A percentile compares a stretch with the other conserved stretches of the same genome.
These are phyloP conservation scores for Melanargia galathea DNA, from an alignment of 2,888 invertebrate species.

Conservation along the genomic window DNA sequence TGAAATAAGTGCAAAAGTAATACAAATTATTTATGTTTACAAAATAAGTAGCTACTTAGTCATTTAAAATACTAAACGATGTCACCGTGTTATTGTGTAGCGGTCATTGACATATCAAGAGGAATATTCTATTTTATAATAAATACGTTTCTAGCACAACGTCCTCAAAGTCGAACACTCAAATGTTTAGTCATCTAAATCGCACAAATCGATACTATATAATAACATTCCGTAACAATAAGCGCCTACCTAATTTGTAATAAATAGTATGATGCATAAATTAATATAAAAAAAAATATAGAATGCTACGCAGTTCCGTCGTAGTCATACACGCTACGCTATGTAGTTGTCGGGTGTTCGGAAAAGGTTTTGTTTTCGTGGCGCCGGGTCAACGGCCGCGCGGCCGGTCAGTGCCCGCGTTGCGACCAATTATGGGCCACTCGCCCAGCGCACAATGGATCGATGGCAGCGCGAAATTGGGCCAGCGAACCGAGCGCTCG, in stretches of 20 bases:
- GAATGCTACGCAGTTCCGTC: background rate
- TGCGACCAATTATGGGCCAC: slow-evolving; percentile 82
- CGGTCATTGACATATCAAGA: slow-evolving; percentile 61
- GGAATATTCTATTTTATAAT: slow-evolving; percentile 43
- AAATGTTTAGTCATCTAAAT: slow-evolving; percentile 19
- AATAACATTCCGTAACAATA: slow-evolving; percentile 17
- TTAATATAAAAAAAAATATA: slow-evolving; percentile 15
- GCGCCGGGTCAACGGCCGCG: slow-evolving; percentile 71
- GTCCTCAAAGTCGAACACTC: slow-evolving; percentile 24
- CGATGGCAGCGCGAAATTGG: slow-evolving; percentile 80
- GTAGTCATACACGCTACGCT: slow-evolving; percentile 23
- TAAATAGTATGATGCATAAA: slow-evolving; percentile 9
- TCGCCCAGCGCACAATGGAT: slow-evolving; percentile 82
- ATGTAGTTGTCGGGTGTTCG: slow-evolving; percentile 47
- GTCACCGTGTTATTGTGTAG: slow-evolving; percentile 71
- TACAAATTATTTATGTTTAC: background rate
- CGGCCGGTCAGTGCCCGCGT: slow-evolving; percentile 80
- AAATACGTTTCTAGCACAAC: slow-evolving; percentile 25
- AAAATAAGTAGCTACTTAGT: slow-evolving; percentile 26
- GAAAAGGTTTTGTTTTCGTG: slow-evolving; percentile 79
- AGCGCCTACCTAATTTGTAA: background rate
- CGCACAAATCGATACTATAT: slow-evolving; percentile 7
- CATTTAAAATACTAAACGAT: slow-evolving; percentile 47
- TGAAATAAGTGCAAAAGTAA: background rate
- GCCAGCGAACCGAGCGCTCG: slow-evolving; percentile 65